Evolutionary conservation across 1,140 invertebrate genomes (phyloP).

Genomic region (Argopecten irradians): DNA sequence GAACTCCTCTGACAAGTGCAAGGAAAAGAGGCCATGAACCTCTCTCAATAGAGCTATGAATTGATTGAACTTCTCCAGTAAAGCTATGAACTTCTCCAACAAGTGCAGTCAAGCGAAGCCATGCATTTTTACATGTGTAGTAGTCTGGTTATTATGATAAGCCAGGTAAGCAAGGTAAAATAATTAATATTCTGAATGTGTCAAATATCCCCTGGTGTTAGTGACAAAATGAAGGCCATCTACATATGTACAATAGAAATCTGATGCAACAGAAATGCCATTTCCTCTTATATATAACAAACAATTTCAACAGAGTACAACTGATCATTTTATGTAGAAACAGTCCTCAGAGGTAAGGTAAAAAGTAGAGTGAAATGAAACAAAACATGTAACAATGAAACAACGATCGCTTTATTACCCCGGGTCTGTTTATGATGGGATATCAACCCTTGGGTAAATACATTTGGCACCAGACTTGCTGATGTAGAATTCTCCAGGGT

Average conservation of each 20-base stretch:
- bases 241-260: neutral
- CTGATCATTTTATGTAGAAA: neutral
- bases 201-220: neutral
- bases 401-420: too few species aligned
- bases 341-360: neutral
- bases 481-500: too few species aligned
- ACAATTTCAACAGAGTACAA: neutral
- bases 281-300: neutral
- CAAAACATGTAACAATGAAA: neutral
- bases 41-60: too few species aligned
- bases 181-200: neutral
- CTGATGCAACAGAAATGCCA: neutral
- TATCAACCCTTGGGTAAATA: too few species aligned
- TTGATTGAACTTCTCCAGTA: too few species aligned
- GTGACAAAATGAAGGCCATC: neutral
- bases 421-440: too few species aligned
- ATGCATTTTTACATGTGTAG: neutral
- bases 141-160: too few species aligned
- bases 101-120: too few species aligned
- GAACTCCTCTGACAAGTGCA: neutral
- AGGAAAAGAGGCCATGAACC: neutral
- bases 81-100: too few species aligned
- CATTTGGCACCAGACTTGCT: too few species aligned
- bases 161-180: too few species aligned
- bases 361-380: neutral